Percentiles rank a stretch among this genome's conserved stretches.
Conservation (phyloP, 2,113 vertebrate species). For the Hippopotamus amphibius region DNA sequence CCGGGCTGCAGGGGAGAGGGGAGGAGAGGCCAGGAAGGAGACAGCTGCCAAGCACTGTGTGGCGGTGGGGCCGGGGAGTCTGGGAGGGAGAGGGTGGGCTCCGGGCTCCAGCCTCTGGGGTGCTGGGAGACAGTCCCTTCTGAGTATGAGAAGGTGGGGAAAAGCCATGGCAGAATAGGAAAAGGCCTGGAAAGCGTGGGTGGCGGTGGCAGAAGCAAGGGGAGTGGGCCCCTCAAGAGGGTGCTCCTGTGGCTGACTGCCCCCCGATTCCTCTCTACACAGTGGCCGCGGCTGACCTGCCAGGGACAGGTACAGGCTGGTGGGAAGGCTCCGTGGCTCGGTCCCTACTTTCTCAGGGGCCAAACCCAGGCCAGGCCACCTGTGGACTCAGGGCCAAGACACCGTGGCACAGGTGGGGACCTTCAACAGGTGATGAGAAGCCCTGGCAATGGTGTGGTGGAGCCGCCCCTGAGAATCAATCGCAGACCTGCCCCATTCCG, state of each 20-base stretch:
- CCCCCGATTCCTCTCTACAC: neutral
- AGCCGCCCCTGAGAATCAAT: accelerated
- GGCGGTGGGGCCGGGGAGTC: neutral
- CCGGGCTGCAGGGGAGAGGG: neutral
- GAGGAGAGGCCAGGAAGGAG: neutral
- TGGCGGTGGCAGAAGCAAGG: neutral
- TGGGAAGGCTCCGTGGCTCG: neutral
- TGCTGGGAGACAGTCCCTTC: neutral
- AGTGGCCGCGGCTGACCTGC: accelerated
- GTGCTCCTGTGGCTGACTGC: neutral
- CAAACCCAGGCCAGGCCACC: neutral
- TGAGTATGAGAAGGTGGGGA: neutral
- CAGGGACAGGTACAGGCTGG: neutral
- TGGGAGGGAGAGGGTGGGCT: neutral
- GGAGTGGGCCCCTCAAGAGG: neutral
- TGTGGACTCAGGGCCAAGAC: neutral
- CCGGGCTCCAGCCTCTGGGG: neutral
- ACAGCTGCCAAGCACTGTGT: neutral
- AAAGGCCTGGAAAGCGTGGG: no score
- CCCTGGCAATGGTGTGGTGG: accelerated
- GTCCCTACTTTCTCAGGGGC: neutral
- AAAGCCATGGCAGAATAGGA: neutral
- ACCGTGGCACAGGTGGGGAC: neutral
- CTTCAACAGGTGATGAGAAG: neutral
- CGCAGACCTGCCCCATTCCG: accelerated